A percentile compares a stretch with the other conserved stretches of the same genome.
Conservation (phyloP, 2,797 vertebrate species). For the Acanthurus lineatus region DNA sequence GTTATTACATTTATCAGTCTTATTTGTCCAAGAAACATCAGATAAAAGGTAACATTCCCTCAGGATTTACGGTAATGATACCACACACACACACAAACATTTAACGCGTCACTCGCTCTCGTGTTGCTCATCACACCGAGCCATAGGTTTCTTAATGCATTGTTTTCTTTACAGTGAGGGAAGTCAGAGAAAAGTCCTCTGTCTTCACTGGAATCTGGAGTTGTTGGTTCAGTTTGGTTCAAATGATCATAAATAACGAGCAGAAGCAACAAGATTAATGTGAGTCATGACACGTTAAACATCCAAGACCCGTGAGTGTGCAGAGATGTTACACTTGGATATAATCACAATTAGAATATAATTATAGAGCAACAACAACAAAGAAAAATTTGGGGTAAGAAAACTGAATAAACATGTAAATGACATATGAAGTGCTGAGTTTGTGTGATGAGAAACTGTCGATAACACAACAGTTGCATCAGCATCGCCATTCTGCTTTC, state of each 20-base stretch:
- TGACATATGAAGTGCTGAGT: no score
- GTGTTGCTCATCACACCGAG: background rate
- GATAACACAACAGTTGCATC: no score
- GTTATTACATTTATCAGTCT: background rate
- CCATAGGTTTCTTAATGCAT: background rate
- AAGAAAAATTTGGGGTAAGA: no score
- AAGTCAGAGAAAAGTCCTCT: background rate
- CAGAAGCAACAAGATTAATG: background rate
- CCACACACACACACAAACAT: background rate
- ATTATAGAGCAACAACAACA: no score
- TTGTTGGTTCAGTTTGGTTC: background rate
- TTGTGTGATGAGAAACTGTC: no score
- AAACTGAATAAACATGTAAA: no score
- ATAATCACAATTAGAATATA: no score
- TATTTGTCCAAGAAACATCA: background rate
- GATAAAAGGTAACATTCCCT: slow-evolving; percentile 6
- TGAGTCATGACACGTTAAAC: background rate
- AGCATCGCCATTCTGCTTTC: no score
- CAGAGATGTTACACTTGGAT: no score
- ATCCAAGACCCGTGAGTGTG: background rate
- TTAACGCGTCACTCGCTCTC: background rate
- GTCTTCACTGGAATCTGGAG: background rate
- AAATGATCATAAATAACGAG: background rate
- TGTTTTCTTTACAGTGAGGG: background rate
- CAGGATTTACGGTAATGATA: background rate